Evolutionary conservation across 1,140 invertebrate genomes (phyloP), one percentile per base, ranked within the genome.

Genomic region (Zaprionus ghesquierei): DNA sequence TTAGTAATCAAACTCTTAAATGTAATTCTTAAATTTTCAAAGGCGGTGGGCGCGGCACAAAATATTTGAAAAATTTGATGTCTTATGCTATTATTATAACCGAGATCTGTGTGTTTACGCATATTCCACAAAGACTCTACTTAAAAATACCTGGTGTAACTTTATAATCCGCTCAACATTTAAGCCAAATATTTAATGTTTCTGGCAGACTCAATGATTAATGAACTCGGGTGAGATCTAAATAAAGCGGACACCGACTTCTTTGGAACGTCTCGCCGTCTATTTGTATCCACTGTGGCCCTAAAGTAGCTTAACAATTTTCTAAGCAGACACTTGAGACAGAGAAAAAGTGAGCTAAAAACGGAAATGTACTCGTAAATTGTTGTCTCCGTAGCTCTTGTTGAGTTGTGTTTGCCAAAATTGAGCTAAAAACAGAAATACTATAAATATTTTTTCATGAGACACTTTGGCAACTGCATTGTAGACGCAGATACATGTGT

Each of bases 381-480:
- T 46, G 35, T 41, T 41, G 35, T 38, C n/a, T n/a, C 6, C 13
- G 31, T 33, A 12, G 31, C 10, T 6, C 1, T 33, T 33, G 12
- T 33, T 41, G 35, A 41, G 41, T 46, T 46, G 25, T 41, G 33
- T 41, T 20, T 61, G 69, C 63, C 58, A 64, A 79, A 63, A 59
- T 56, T 75, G 55, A 35, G 66, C 80, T 70, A 85, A 69, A 79
- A 69, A 69, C 55, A 74, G 68, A 60, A 63, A 41, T 50, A 64
- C 72, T 76, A 74, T 53, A 84, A 63, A 69, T 55, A 63, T 44
- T 46, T 63, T 63, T 72, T 62, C 44, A 10, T 25, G 12, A 69
- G 54, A 61, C 76, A 71, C 60, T 79, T 71, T 68, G 75, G 79
- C 79, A 75, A 82, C 65, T 70, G 35, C 65, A 54, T 44, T 65